These are phyloP conservation scores for Adelosebastes latens DNA, from an alignment of 2,797 vertebrate species.

Conservation along the genomic window DNA sequence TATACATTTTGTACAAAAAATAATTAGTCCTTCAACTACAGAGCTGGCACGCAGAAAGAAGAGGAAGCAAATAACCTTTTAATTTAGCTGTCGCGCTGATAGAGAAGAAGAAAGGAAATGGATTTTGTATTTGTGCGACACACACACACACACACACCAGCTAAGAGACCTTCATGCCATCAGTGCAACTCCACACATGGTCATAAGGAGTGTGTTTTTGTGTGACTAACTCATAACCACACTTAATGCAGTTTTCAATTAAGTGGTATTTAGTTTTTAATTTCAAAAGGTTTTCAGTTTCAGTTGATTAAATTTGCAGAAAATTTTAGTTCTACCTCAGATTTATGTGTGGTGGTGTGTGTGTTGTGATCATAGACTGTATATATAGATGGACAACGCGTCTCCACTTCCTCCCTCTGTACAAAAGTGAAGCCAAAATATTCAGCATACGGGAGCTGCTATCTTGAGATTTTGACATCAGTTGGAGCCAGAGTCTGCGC, in stretches of 20 bases:
- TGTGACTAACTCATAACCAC: not conserved
- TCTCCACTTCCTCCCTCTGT: not conserved
- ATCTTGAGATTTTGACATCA: too few species aligned
- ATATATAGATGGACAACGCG: too few species aligned
- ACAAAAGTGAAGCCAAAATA: not conserved
- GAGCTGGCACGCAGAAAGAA: slow-evolving; percentile 2
- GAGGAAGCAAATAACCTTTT: slow-evolving; percentile 25
- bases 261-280: not conserved
- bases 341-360: not conserved
- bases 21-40: slow-evolving; percentile 9
- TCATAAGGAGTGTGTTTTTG: not conserved
- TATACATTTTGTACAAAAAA: slow-evolving; percentile 11
- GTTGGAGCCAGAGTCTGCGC: too few species aligned
- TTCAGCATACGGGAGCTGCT: too few species aligned
- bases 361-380: not conserved
- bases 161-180: not conserved
- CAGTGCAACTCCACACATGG: not conserved
- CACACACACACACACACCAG: not conserved
- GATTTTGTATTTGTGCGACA: not conserved
- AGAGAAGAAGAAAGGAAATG: not conserved
- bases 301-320: not conserved
- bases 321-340: not conserved
- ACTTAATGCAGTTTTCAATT: not conserved
- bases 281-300: not conserved
- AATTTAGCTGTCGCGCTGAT: not conserved